Conservation (phyloP, 2,888 invertebrate species). For the Glomeris marginata region DNA sequence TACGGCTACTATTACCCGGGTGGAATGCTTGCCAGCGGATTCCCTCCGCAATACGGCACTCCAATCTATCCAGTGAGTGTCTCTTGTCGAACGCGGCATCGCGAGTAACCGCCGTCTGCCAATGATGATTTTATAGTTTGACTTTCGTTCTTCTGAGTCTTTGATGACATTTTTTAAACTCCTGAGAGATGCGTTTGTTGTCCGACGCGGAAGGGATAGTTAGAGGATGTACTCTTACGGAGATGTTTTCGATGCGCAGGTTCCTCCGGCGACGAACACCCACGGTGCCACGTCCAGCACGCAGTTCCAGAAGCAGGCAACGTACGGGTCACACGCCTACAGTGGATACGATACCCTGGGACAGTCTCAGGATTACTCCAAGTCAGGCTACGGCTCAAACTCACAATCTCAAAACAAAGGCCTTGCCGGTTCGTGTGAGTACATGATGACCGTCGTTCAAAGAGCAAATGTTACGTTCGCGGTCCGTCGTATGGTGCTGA, state of each 20-base stretch:
- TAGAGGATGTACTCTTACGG: too few species aligned
- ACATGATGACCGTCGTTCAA: too few species aligned
- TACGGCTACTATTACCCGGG: slow-evolving; percentile 56
- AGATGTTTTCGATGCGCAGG: slow-evolving; percentile 32
- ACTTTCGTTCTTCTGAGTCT: too few species aligned
- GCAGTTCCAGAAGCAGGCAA: slow-evolving; percentile 40
- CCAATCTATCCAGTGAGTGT: slow-evolving; percentile 26
- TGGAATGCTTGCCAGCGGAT: slow-evolving; percentile 37
- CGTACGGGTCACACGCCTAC: slow-evolving; percentile 27
- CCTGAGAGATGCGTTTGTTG: too few species aligned
- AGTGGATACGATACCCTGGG: slow-evolving; percentile 42
- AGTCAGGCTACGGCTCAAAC: slow-evolving; percentile 35
- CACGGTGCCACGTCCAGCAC: slow-evolving; percentile 48
- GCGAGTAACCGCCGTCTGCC: too few species aligned
- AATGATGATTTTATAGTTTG: too few species aligned
- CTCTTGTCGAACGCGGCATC: too few species aligned
- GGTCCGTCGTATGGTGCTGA: too few species aligned
- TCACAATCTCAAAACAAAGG: slow-evolving; percentile 36
- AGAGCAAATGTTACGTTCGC: too few species aligned
- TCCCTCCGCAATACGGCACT: slow-evolving; percentile 47
- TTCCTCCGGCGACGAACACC: slow-evolving; percentile 56
- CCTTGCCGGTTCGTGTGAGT: slow-evolving; percentile 24
- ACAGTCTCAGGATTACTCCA: slow-evolving; percentile 36
- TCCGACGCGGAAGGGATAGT: too few species aligned
- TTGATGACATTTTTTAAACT: too few species aligned